phyloP scores from a whole-genome alignment of 2,113 vertebrate species.

The Callipepla californica region DNA sequence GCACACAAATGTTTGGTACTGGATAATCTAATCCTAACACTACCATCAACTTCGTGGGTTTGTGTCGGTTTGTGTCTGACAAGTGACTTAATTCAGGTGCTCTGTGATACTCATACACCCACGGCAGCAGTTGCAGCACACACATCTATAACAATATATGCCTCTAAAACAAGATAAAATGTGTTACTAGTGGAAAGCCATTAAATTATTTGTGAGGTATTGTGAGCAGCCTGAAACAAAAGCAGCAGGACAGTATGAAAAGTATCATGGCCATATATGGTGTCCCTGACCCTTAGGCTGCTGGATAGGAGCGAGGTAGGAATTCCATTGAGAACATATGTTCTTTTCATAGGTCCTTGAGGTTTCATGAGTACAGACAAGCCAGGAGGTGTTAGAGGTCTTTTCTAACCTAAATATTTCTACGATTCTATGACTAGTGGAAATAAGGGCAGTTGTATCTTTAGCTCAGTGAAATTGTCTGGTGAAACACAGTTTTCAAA shows the following conservation, averaged over 20 bases:
- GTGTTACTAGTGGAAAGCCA: not conserved
- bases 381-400: not conserved
- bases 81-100: not conserved
- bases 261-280: not conserved
- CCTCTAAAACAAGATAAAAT: not conserved
- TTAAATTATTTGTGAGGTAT: not conserved
- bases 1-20: not conserved
- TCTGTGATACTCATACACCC: not conserved
- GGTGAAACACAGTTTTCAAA: not conserved
- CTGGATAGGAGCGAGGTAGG: not conserved
- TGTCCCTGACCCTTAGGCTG: not conserved
- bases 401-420: not conserved
- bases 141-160: not conserved
- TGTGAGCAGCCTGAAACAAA: not conserved
- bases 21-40: rapidly evolving
- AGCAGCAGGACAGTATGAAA: not conserved
- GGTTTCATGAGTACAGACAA: not conserved
- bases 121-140: not conserved
- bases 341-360: not conserved
- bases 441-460: not conserved
- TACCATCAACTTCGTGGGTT: not conserved
- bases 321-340: not conserved
- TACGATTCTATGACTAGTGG: not conserved
- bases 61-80: not conserved
- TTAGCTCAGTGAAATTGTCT: not conserved